A percentile compares a stretch with the other conserved stretches of the same genome.
Conservation (phyloP, 1,140 invertebrate genomes). For the Himalopsyche phryganea region DNA sequence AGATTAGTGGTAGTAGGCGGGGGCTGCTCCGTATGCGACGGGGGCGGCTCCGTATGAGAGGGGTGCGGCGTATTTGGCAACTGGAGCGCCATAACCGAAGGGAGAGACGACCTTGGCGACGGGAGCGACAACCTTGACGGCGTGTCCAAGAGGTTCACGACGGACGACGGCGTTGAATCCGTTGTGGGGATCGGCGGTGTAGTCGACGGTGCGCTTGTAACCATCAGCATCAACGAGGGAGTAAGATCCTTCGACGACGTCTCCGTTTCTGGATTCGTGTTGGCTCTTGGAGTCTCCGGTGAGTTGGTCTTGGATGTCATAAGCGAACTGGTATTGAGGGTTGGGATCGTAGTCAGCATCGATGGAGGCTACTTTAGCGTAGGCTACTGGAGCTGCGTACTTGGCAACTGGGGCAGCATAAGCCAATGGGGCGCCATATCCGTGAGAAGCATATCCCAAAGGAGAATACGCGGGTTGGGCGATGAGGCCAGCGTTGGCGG, state of each 20-base stretch:
- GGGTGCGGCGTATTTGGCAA: conserved; percentile 39
- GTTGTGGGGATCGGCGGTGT: conserved; percentile 43
- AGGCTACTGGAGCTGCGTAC: conserved; percentile 28
- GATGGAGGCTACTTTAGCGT: conserved; percentile 36
- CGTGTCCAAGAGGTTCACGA: conserved; percentile 37
- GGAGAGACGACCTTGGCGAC: conserved; percentile 30
- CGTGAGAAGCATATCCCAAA: conserved; percentile 37
- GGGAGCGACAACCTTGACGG: conserved; percentile 36
- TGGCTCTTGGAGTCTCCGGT: conserved; percentile 36
- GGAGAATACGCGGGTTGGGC: conserved; percentile 24
- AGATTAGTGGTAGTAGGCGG: conserved; percentile 22
- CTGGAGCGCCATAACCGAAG: conserved; percentile 35
- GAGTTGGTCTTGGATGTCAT: conserved; percentile 51
- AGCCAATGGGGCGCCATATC: conserved; percentile 14
- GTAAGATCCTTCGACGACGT: conserved; percentile 36
- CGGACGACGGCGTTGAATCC: conserved; percentile 52
- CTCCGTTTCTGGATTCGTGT: conserved; percentile 36
- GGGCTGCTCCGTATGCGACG: conserved; percentile 15
- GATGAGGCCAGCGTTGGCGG: conserved; percentile 22
- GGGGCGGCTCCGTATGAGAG: conserved; percentile 31
- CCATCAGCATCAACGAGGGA: conserved; percentile 40
- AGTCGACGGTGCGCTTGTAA: conserved; percentile 37
- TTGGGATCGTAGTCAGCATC: conserved; percentile 49
- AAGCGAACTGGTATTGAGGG: conserved; percentile 56
- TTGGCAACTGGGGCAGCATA: conserved; percentile 26